Evolutionary conservation across 2,113 vertebrate genomes (phyloP).

Genomic region (Bothrops jararaca): DNA sequence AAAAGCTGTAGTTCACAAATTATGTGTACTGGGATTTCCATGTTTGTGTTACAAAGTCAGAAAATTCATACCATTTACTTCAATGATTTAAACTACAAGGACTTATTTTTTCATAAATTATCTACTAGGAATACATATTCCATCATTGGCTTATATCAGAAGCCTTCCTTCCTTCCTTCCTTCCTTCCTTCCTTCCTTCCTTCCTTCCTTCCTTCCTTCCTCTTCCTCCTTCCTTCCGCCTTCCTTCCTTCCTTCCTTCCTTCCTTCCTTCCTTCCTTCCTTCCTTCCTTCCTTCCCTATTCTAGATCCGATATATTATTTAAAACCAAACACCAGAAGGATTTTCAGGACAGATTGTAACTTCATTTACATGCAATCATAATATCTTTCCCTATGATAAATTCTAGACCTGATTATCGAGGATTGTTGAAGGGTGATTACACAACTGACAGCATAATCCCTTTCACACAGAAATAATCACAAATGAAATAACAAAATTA

Average conservation of each 20-base stretch:
- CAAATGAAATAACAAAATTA: neutral
- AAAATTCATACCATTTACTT: neutral
- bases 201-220: neutral
- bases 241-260: too few species aligned
- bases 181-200: neutral
- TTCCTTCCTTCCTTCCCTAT: neutral
- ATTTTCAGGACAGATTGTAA: neutral
- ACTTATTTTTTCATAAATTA: neutral
- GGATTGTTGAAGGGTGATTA: neutral
- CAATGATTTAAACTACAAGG: neutral
- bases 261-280: too few species aligned
- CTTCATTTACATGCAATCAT: neutral
- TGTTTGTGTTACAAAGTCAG: neutral
- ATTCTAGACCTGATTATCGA: neutral
- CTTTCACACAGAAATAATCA: neutral
- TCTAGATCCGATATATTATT: neutral
- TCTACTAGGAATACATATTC: neutral
- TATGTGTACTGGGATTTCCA: neutral
- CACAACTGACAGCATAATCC: neutral
- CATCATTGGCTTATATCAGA: neutral
- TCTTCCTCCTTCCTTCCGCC: too few species aligned
- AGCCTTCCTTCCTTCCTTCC: neutral
- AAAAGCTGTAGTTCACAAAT: slow-evolving; percentile 7
- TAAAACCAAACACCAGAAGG: neutral
- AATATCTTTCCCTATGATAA: neutral